These are phyloP conservation scores for Urocyon cinereoargenteus DNA, from an alignment of 2,797 vertebrate species.

Conservation along the genomic window DNA sequence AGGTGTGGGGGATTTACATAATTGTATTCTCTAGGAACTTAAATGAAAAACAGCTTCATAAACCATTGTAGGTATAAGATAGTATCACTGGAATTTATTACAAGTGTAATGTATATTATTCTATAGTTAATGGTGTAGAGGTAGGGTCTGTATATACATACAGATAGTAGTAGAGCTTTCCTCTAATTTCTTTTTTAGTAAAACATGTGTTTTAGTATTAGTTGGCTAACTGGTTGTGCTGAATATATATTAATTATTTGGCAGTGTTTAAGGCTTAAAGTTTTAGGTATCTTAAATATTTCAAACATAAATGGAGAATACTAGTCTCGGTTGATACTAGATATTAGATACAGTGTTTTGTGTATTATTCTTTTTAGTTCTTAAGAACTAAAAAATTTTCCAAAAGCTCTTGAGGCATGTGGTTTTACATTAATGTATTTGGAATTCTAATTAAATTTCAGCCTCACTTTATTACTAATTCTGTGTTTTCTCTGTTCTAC, in stretches of 20 bases:
- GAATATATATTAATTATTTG: background rate
- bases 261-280: background rate
- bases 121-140: background rate
- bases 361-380: background rate
- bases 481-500: slow-evolving; percentile 6
- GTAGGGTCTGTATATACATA: background rate
- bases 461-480: background rate
- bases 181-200: slow-evolving; percentile 28
- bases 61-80: background rate
- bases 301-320: background rate
- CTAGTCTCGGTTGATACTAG: slow-evolving; percentile 15
- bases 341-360: background rate
- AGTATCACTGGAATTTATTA: background rate
- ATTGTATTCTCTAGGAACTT: background rate
- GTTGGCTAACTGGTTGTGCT: background rate
- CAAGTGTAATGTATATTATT: background rate
- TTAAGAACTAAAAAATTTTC: background rate
- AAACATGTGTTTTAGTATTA: slow-evolving; percentile 1
- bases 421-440: background rate
- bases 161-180: background rate
- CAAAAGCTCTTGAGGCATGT: background rate
- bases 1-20: background rate
- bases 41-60: background rate
- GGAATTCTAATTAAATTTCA: slow-evolving; percentile 11
- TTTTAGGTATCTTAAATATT: background rate